Evolutionary conservation across 1,140 invertebrate genomes (phyloP).

Genomic region (Aphelinus atriplicis): DNA sequence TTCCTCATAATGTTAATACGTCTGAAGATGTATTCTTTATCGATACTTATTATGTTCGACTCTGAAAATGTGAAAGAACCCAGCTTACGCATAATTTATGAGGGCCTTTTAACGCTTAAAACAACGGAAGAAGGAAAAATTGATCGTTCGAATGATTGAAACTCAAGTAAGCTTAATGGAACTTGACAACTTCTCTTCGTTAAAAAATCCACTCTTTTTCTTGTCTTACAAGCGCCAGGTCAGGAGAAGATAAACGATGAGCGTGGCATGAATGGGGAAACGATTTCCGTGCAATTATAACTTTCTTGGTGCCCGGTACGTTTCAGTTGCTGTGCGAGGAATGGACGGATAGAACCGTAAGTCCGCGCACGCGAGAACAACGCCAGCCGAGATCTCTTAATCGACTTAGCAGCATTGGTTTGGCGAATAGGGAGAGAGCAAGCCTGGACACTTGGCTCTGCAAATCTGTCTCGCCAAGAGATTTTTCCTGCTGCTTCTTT

Average conservation of each 20-base stretch:
- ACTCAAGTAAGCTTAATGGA: conserved; percentile 26
- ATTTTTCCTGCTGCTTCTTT: not conserved
- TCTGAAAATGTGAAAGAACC: not conserved
- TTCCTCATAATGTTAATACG: conserved; percentile 5
- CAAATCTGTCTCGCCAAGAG: conserved; percentile 1
- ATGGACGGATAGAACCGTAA: not conserved
- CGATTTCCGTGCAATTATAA: conserved; percentile 34
- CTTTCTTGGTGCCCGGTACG: conserved; percentile 1
- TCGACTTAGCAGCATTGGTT: conserved; percentile 14
- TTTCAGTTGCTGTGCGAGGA: not conserved
- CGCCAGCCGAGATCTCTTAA: conserved; percentile 22
- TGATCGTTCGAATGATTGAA: conserved; percentile 28
- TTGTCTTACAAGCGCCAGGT: not conserved
- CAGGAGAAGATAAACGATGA: conserved; percentile 6
- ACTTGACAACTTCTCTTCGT: conserved; percentile 3
- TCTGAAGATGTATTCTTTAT: conserved; percentile 2
- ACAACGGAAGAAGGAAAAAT: conserved; percentile 20
- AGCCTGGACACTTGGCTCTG: not conserved
- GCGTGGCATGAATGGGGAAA: conserved; percentile 19
- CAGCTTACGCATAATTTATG: conserved; percentile 27
- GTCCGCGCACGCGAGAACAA: not conserved
- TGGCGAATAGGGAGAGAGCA: not conserved
- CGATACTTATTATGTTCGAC: not conserved
- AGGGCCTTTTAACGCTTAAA: not conserved
- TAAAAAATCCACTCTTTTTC: not conserved